Percentiles rank a stretch among this genome's conserved stretches.
Evolutionary conservation across 92 coral and sea anemone species (phyloP).

Genomic region (Palythoa caribaeorum): DNA sequence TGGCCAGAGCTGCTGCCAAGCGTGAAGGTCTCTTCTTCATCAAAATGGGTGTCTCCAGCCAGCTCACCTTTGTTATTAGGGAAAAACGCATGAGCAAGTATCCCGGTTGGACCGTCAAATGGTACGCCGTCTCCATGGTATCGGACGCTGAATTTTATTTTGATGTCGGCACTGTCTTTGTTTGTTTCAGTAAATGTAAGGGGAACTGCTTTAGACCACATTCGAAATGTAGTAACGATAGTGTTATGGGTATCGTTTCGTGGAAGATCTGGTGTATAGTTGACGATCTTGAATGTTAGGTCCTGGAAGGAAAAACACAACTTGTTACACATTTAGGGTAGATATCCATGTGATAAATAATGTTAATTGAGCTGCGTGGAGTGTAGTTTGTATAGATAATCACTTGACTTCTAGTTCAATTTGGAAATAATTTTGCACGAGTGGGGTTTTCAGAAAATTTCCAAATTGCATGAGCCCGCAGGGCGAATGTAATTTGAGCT

Average conservation of each 20-base stretch:
- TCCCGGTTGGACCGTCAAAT: conserved; percentile 80
- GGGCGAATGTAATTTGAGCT: too few species aligned
- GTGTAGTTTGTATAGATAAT: not conserved
- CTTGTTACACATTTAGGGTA: too few species aligned
- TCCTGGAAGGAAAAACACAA: conserved; percentile 37
- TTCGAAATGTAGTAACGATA: conserved; percentile 56
- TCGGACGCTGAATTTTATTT: conserved; percentile 41
- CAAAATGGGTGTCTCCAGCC: conserved; percentile 94
- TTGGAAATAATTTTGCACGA: too few species aligned
- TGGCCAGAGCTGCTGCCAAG: conserved; percentile 57
- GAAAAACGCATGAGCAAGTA: conserved; percentile 84
- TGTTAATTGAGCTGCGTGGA: not conserved
- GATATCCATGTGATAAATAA: not conserved
- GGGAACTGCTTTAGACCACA: conserved; percentile 64
- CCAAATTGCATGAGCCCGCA: too few species aligned
- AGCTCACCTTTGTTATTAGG: conserved; percentile 75
- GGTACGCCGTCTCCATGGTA: conserved; percentile 59
- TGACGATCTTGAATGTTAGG: conserved; percentile 72
- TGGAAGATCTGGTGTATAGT: conserved; percentile 68
- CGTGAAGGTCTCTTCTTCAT: conserved; percentile 86
- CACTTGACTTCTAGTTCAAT: too few species aligned
- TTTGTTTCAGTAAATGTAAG: conserved; percentile 61
- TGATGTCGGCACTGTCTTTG: conserved; percentile 52
- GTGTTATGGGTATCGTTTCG: conserved; percentile 60
- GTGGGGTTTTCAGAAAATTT: too few species aligned